A percentile compares a stretch with the other conserved stretches of the same genome.
These are phyloP conservation scores for Argyresthia goedartella DNA, from an alignment of 2,888 invertebrate genomes.

Conservation along the genomic window DNA sequence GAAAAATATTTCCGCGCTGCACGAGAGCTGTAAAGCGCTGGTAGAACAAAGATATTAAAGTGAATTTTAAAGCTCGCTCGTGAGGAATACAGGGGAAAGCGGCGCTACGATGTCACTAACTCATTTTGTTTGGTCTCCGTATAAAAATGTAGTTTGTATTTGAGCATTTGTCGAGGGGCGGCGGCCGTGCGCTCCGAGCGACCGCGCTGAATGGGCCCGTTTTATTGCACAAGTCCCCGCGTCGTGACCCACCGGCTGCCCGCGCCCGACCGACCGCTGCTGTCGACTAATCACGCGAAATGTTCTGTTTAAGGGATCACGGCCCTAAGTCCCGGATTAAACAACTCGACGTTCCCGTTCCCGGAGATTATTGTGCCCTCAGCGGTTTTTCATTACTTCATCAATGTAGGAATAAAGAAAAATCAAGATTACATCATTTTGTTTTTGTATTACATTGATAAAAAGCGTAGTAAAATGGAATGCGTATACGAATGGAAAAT, in stretches of 20 bases:
- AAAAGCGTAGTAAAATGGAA: neutral
- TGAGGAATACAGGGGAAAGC: conserved; percentile 47
- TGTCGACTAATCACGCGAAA: conserved; percentile 29
- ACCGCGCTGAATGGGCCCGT: neutral
- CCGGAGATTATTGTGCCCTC: neutral
- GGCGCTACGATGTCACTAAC: conserved; percentile 53
- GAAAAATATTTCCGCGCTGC: conserved; percentile 46
- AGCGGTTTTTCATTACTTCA: conserved; percentile 2
- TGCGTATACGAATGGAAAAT: neutral
- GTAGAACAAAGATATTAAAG: conserved; percentile 65
- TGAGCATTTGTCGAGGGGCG: conserved; percentile 38
- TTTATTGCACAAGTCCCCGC: conserved; percentile 2
- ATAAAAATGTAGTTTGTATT: conserved; percentile 62
- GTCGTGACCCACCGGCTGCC: neutral
- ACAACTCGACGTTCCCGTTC: neutral
- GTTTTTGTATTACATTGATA: no score
- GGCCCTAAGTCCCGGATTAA: conserved; percentile 4
- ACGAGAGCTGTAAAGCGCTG: conserved; percentile 56
- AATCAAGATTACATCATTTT: no score
- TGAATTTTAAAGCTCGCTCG: conserved; percentile 58
- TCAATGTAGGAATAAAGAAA: neutral
- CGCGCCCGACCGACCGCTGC: no score
- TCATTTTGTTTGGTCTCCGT: conserved; percentile 59
- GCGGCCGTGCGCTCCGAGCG: no score
- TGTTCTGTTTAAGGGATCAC: conserved; percentile 20